phyloP scores from a whole-genome alignment of 2,113 vertebrate genomes.

The Seriola aureovittata region DNA sequence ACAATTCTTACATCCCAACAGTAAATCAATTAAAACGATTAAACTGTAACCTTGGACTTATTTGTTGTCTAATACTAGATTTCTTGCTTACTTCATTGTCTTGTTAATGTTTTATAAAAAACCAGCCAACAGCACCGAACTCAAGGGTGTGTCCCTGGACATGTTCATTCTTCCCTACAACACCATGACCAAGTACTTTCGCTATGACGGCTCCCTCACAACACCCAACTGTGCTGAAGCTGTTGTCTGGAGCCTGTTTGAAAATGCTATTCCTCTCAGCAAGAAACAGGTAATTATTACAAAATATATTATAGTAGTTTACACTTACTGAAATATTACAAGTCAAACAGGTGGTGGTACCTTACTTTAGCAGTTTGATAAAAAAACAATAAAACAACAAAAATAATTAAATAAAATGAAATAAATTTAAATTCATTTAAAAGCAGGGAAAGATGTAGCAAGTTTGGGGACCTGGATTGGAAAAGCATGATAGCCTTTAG shows the following conservation, averaged over 20 bases:
- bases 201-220: slow-evolving; percentile 88
- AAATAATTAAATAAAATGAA: too few species aligned
- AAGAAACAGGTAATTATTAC: slow-evolving; percentile 80
- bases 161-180: slow-evolving; percentile 69
- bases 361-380: too few species aligned
- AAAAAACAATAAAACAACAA: too few species aligned
- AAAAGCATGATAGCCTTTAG: too few species aligned
- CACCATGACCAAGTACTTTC: slow-evolving; percentile 76
- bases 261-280: slow-evolving; percentile 80
- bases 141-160: slow-evolving; percentile 73
- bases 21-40: slow-evolving; percentile 8
- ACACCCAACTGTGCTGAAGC: slow-evolving; percentile 85
- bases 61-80: neutral
- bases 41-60: neutral
- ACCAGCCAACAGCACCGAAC: slow-evolving; percentile 32
- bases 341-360: too few species aligned
- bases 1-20: neutral
- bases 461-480: too few species aligned
- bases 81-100: neutral
- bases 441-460: too few species aligned
- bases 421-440: too few species aligned
- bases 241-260: slow-evolving; percentile 87
- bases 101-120: slow-evolving; percentile 40
- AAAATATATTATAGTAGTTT: neutral
- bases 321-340: neutral